These are phyloP conservation scores for Rhombomys opimus DNA, from an alignment of 2,113 vertebrate genomes.

Conservation along the genomic window DNA sequence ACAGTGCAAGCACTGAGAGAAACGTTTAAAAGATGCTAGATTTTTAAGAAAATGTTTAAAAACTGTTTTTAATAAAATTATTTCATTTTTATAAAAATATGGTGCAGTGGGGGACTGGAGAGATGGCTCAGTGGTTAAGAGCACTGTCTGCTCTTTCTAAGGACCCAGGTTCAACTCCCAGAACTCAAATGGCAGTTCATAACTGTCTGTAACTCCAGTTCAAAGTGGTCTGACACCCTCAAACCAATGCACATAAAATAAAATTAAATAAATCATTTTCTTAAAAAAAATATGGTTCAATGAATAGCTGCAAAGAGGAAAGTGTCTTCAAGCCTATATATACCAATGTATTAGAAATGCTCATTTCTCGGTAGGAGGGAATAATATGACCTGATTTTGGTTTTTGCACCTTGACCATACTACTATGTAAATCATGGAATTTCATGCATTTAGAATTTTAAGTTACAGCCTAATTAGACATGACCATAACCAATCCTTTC, in stretches of 20 bases:
- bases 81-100: conserved; percentile 20
- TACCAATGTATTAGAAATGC: conserved; percentile 27
- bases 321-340: neutral
- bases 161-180: no score
- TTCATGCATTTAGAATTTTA: conserved; percentile 36
- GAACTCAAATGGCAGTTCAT: no score
- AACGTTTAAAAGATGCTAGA: conserved; percentile 4
- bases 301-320: conserved; percentile 16
- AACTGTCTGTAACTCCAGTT: no score
- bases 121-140: no score
- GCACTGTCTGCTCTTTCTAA: no score
- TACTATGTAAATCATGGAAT: neutral
- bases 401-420: neutral
- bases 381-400: neutral
- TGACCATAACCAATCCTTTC: conserved; percentile 22
- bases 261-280: no score
- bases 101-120: no score
- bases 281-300: neutral
- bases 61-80: neutral
- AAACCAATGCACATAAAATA: no score
- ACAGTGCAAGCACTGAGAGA: neutral
- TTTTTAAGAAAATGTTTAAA: conserved; percentile 53
- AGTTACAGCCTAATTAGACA: conserved; percentile 24
- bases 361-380: neutral
- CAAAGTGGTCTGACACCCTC: no score